Evolutionary conservation across 2,888 invertebrate genomes (phyloP).

Genomic region (Parelbella ahira): DNA sequence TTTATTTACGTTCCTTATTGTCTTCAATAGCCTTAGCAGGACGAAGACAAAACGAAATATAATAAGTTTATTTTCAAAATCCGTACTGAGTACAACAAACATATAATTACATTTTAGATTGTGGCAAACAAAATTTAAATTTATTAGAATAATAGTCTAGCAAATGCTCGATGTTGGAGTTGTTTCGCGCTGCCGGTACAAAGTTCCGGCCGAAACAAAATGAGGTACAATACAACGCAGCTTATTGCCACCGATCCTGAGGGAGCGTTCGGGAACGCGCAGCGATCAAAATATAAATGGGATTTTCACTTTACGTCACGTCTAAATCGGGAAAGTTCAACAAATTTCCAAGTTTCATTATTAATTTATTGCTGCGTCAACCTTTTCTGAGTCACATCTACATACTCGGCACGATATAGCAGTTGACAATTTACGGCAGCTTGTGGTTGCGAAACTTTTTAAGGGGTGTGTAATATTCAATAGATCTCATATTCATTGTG

Average conservation of each 20-base stretch:
- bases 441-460: slow-evolving; percentile 8
- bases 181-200: slow-evolving; percentile 44
- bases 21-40: too few species aligned
- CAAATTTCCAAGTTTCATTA: slow-evolving; percentile 48
- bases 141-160: slow-evolving; percentile 57
- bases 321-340: slow-evolving; percentile 47
- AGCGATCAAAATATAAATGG: slow-evolving; percentile 57
- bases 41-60: too few species aligned
- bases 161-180: slow-evolving; percentile 58
- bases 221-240: slow-evolving; percentile 53
- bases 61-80: too few species aligned
- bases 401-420: slow-evolving; percentile 17
- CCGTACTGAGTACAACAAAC: too few species aligned
- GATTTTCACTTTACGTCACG: slow-evolving; percentile 50
- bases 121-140: slow-evolving; percentile 58
- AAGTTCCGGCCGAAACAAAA: slow-evolving; percentile 64
- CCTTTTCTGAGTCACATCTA: slow-evolving; percentile 33
- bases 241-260: slow-evolving; percentile 48
- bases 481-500: background rate
- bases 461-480: slow-evolving; percentile 30
- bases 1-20: too few species aligned
- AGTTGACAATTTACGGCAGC: slow-evolving; percentile 7
- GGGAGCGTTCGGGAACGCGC: slow-evolving; percentile 43
- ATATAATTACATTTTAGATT: too few species aligned
- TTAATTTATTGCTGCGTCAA: slow-evolving; percentile 45